These are phyloP conservation scores for Mormyrops attenuatus DNA, from an alignment of 2,797 vertebrate genomes.

Conservation along the genomic window DNA sequence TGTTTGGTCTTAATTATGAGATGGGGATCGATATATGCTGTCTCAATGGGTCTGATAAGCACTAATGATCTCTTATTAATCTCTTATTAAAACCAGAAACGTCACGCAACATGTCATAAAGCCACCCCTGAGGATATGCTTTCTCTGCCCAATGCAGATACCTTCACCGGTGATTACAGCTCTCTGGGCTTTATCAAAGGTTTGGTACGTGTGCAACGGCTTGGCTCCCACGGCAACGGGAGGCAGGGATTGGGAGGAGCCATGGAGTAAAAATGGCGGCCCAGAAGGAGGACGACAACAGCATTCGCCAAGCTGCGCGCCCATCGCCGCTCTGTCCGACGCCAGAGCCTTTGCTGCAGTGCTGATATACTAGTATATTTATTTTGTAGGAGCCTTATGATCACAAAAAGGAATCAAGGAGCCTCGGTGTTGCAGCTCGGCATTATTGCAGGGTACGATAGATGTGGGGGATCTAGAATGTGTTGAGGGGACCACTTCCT, in stretches of 20 bases:
- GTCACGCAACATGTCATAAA: not conserved
- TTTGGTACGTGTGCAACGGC: not conserved
- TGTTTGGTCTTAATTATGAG: not conserved
- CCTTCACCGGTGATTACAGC: not conserved
- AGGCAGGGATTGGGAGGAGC: not conserved
- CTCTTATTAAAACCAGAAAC: not conserved
- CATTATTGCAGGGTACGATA: not conserved
- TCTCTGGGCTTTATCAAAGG: not conserved
- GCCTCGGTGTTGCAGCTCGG: not conserved
- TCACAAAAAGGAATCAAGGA: not conserved
- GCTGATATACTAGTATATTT: not conserved
- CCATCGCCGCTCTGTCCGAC: not conserved
- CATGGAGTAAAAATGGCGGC: not conserved
- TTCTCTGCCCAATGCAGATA: not conserved
- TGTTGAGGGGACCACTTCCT: not conserved
- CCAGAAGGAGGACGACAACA: not conserved
- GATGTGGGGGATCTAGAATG: not conserved
- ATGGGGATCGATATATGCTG: not conserved
- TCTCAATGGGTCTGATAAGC: not conserved
- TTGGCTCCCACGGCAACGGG: not conserved
- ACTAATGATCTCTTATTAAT: slow-evolving; percentile 5
- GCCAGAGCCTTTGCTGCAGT: not conserved
- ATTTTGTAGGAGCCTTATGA: not conserved
- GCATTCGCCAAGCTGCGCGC: not conserved
- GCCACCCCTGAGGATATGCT: not conserved